These are phyloP conservation scores for Danionella dracula DNA, from an alignment of 2,797 vertebrate species.

Conservation along the genomic window DNA sequence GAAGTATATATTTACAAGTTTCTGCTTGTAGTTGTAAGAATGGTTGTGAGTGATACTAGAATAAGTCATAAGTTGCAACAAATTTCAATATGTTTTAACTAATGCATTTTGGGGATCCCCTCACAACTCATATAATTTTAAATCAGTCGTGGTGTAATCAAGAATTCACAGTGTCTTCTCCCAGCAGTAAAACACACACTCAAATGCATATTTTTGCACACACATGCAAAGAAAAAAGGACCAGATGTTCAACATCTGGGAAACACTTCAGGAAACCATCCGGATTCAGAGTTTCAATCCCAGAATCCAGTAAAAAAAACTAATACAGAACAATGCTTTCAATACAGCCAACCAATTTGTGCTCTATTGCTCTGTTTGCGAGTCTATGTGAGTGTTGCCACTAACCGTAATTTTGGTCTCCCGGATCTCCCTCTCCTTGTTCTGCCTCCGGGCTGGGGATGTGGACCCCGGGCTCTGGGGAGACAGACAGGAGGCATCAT, in stretches of 20 bases:
- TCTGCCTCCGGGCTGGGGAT: constrained; percentile 82
- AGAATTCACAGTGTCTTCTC: background rate
- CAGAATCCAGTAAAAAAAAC: background rate
- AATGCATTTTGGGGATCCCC: no score
- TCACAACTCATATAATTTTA: no score
- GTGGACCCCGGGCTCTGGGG: constrained; percentile 84
- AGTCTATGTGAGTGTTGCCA: constrained; percentile 6
- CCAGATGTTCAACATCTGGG: constrained; percentile 40
- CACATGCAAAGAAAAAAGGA: constrained; percentile 10
- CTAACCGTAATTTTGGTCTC: constrained; percentile 87
- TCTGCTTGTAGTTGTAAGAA: no score
- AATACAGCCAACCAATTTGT: background rate
- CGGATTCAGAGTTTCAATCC: constrained; percentile 22
- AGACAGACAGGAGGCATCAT: constrained; percentile 76
- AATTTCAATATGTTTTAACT: no score
- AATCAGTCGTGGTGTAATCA: constrained; percentile 33
- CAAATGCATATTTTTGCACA: background rate
- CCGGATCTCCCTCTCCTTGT: constrained; percentile 83
- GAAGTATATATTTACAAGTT: no score
- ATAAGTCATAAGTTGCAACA: no score
- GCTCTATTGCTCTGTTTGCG: background rate
- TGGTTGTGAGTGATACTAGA: no score
- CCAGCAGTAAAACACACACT: background rate
- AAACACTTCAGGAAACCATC: constrained; percentile 21
- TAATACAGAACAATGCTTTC: background rate